Base-by-base conservation (phyloP, 2,797 vertebrate genomes). In the Toxotes lorentzi region DNA sequence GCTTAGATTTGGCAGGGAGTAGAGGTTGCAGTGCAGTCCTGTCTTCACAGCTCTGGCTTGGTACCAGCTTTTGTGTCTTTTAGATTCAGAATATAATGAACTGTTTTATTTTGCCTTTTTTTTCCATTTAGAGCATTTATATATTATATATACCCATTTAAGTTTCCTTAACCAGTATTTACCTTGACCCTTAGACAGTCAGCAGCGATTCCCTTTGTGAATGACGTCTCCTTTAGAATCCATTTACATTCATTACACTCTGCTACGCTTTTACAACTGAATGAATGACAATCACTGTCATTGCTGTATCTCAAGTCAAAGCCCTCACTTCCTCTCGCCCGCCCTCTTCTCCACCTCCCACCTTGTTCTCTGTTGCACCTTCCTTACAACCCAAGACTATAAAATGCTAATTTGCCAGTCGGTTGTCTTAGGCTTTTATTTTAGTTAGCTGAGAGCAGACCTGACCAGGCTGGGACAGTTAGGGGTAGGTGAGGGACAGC, bases 351-450 rank as follows among this genome's bases (percentile, higher is more conserved):
- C 68, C 87, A 78, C 87, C 85, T 83, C 60, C 76, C 66, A 40
- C 56, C 62, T 76, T 82, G 60, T 84, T 82, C 70, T 82, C 75
- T 72, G 58, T 72, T 66, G 32, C 72, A 70, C 73, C 71, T 68
- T 86, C 82, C 88, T 87, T 83, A 76, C 72, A 86, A 76, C 76
- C 61, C 68, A 51, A 41, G 75, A 32, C 82, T 61, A 61, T 95
- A 94, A 95, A 94, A 94, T 94, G 92, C 87, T 89, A 95, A 94
- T 93, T 76, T 73, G 3, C 54, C 35, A 2, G 58, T 63, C 71
- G 59, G 77, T 86, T 84, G 82, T 88, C 76, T 78, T 65, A 13
- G 59, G 64, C 76, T 70, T 78, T 80, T 79, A 51, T 81, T 80
- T 86, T 68, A 65, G 63, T 60, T 57, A 78, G 75, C 73, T 81